Conservation (phyloP, 2,888 invertebrate species). For the Trisateles emortualis region DNA sequence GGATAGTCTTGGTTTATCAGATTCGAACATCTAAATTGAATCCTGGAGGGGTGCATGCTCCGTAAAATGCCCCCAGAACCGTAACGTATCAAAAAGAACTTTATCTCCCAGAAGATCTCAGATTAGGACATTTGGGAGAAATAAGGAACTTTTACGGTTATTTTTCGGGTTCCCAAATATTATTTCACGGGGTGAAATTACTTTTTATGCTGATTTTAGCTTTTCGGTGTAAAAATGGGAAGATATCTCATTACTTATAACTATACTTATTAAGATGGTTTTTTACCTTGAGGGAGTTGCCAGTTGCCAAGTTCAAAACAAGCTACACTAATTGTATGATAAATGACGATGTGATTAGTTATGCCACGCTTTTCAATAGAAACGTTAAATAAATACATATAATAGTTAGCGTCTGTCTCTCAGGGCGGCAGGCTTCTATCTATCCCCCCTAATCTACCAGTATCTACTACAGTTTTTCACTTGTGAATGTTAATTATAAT, state of each 20-base stretch:
- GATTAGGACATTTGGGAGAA: conserved; percentile 47
- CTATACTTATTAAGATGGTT: too few relatives aligned
- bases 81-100: conserved; percentile 48
- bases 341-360: too few relatives aligned
- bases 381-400: too few relatives aligned
- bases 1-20: conserved; percentile 66
- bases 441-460: too few relatives aligned
- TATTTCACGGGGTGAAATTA: conserved; percentile 18
- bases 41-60: conserved; percentile 72
- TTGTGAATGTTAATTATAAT: too few relatives aligned
- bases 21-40: conserved; percentile 82
- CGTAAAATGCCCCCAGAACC: conserved; percentile 67
- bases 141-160: conserved; percentile 41
- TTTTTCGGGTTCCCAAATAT: conserved; percentile 25
- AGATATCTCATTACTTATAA: not conserved
- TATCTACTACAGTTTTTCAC: too few relatives aligned
- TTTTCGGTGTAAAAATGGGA: not conserved
- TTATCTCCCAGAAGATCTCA: conserved; percentile 47
- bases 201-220: conserved; percentile 6
- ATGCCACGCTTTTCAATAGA: too few relatives aligned
- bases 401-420: too few relatives aligned
- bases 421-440: too few relatives aligned
- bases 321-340: too few relatives aligned
- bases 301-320: too few relatives aligned
- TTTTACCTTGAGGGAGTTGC: not conserved